Evolutionary conservation across 2,797 vertebrate genomes (phyloP), one percentile per base, ranked within the genome.

Genomic region (Galago senegalensis): DNA sequence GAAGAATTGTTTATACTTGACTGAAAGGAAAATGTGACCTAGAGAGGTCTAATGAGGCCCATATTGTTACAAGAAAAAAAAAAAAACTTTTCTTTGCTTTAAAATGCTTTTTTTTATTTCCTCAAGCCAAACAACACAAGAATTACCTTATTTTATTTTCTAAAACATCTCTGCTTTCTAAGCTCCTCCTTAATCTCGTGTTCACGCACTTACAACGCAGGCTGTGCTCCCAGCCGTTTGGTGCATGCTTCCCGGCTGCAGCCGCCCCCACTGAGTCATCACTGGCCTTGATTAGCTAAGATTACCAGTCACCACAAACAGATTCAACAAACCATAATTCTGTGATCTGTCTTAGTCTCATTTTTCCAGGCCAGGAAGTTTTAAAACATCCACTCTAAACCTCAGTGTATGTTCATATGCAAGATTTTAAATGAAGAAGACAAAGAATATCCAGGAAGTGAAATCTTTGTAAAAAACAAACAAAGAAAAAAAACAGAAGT

Each of bases 101-200:
- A 86, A 63, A 89, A 73, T 58, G 21, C 16, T 89, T 93, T 91
- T 34, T 75, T 67, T 80, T 61, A 65, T 85, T 93, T 92, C 5
- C 43, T 72, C 1, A 91, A 84, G 16, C 1, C 9, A 88, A n/a
- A 10, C 76, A 14, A 70, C 18, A 81, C 27, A 34, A 31, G 69
- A 87, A 53, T 85, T 60, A 53, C 4, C 12, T 53, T 61, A 21
- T 25, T n/a, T 87, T 31, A 21, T 80, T 85, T 43, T 46, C 3
- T 46, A 58, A 91, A 61, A 53, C 65, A 91, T n/a, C 29, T 29
- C 10, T 82, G 13, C 37, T 73, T 72, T 53, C 49, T 37, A 58
- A 27, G 49, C 40, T 34, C 80, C 29, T 75, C 40, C 31, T n/a
- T 23, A 34, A 11, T 43, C 16, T 70, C 2, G 29, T 34, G 8